These are phyloP conservation scores for Chelonus formosanus DNA, from an alignment of 2,888 invertebrate genomes.

Conservation along the genomic window DNA sequence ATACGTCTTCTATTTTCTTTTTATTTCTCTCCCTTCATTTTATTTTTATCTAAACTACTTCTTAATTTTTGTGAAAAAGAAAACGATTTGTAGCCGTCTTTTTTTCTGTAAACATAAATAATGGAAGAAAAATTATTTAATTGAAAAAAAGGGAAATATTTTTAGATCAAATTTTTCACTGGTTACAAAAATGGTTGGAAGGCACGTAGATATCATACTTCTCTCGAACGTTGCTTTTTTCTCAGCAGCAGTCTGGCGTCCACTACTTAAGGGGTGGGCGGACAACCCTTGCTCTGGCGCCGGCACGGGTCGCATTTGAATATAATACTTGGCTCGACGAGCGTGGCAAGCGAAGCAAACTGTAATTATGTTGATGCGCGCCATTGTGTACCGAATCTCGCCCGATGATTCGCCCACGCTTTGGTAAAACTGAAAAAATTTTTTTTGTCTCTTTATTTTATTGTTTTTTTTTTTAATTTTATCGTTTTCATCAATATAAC, in stretches of 20 bases:
- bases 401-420: constrained; percentile 44
- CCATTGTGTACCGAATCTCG: constrained; percentile 59
- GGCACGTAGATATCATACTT: not conserved
- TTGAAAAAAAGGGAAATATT: no score
- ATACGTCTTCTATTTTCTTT: not conserved
- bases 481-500: no score
- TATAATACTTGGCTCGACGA: constrained; percentile 58
- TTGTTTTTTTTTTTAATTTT: constrained; percentile 17
- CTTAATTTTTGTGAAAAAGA: no score
- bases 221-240: constrained; percentile 36
- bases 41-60: not conserved
- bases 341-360: constrained; percentile 56
- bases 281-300: constrained; percentile 44
- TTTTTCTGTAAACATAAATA: not conserved
- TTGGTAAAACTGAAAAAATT: constrained; percentile 43
- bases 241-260: constrained; percentile 37
- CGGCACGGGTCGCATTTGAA: constrained; percentile 58
- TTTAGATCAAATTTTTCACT: no score
- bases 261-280: constrained; percentile 6
- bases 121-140: no score
- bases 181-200: no score
- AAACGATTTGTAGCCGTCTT: no score
- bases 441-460: constrained; percentile 30
- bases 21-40: not conserved
- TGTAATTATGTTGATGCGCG: constrained; percentile 64